Evolutionary conservation across 2,797 vertebrate genomes (phyloP), one percentile per base, ranked within the genome.

Genomic region (Streptopelia turtur): DNA sequence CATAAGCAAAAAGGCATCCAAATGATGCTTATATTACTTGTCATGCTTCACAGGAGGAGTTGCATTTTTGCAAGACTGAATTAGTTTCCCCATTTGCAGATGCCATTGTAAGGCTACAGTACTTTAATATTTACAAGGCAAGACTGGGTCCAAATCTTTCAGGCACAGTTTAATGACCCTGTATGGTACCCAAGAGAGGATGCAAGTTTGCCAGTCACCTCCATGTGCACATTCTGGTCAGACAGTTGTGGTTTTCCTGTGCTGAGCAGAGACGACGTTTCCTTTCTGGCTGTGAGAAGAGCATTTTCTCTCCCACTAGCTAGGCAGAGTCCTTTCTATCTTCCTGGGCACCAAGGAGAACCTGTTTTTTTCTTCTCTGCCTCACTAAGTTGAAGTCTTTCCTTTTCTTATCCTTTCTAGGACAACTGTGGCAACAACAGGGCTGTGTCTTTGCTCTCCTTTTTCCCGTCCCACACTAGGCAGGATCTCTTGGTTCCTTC

Each of bases 151-250:
- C 37, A 84, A 52, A 63, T 72, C 74, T 84, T 87, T 59, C 37
- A 65, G 69, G 30, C 13, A n/a, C 35, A 63, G n/a, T 79, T 61
- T 87, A 69, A 41, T 72, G 50, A 63, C 39, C 39, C 61, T 60
- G 14, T 35, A 4, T 61, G 30, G 27, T 72, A 82, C 33, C 27
- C 43, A 47, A 72, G 49, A 47, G 6, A 72, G 47, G 20, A 55
- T 63, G 33, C 31, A 41, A 49, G 3, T 87, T 90, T 78, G 22
- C 50, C 43, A 63, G 10, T 66, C 47, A 65, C 13, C 14, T 17
- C 20, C 5, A 10, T 57, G 30, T 0, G 0, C 11, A 25, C 6
- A 5, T 20, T 49, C 25, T 81, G 59, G 28, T 69, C 39, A 28
- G 37, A 25, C 41, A 43, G 41, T 13, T 41, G 59, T 53, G 28